A percentile compares a stretch with the other conserved stretches of the same genome.
Conservation (phyloP, 2,113 vertebrate genomes). For the Canis aureus region DNA sequence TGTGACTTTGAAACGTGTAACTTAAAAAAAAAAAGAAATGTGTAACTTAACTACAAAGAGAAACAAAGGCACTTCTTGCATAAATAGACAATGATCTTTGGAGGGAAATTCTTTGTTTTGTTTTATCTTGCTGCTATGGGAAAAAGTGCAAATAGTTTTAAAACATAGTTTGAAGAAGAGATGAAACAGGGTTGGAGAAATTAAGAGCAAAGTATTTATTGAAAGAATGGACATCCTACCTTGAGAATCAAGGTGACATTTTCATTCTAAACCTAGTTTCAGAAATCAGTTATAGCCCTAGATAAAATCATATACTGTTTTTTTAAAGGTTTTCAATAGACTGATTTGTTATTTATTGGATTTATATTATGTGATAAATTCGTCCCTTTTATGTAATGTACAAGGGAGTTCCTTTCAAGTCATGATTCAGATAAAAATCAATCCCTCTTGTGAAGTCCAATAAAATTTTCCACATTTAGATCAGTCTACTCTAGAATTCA, state of each 20-base stretch:
- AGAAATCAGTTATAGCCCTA: slow-evolving; percentile 31
- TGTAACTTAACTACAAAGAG: slow-evolving; percentile 39
- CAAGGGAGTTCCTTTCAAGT: not conserved
- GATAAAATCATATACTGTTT: not conserved
- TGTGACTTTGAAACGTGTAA: slow-evolving; percentile 7
- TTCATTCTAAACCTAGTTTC: slow-evolving; percentile 38
- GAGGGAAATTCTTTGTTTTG: not conserved
- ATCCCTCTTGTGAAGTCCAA: not conserved
- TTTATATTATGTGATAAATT: slow-evolving; percentile 9
- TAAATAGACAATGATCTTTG: not conserved
- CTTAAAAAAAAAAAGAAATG: slow-evolving; percentile 5
- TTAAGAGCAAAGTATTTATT: not conserved
- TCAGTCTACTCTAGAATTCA: slow-evolving; percentile 23
- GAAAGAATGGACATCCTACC: not conserved
- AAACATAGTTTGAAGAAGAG: slow-evolving; percentile 1
- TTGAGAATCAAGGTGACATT: slow-evolving; percentile 11
- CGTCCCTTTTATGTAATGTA: not conserved
- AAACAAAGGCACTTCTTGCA: not conserved
- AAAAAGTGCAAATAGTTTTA: not conserved
- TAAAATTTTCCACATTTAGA: not conserved
- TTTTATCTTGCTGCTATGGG: not conserved
- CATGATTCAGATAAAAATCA: slow-evolving; percentile 56
- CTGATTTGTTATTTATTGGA: slow-evolving; percentile 3
- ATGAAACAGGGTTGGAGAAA: not conserved
- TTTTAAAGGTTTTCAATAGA: slow-evolving; percentile 25